phyloP scores from a whole-genome alignment of 2,888 invertebrate genomes.

The Ditula angustiorana region DNA sequence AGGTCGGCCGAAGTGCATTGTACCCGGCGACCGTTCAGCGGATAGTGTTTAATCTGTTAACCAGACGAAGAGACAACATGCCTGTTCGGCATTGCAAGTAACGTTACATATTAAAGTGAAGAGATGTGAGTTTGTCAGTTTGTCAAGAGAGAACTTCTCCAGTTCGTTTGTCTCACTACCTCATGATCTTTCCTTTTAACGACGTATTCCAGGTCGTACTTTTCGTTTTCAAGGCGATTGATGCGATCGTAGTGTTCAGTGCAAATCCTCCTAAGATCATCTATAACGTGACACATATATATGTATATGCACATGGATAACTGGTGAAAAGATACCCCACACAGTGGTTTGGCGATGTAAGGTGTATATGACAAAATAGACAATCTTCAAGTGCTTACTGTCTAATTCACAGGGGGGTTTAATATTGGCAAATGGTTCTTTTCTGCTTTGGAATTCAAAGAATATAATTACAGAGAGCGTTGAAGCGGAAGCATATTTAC shows the following conservation, averaged over 20 bases:
- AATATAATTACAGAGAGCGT: slow-evolving; percentile 3
- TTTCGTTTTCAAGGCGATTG: slow-evolving; percentile 94
- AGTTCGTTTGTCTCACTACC: slow-evolving; percentile 88
- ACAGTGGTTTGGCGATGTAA: slow-evolving; percentile 54
- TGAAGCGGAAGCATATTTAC: slow-evolving; percentile 79
- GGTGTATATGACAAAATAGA: slow-evolving; percentile 55
- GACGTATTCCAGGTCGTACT: slow-evolving; percentile 99
- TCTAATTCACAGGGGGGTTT: slow-evolving; percentile 7
- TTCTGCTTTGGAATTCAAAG: slow-evolving; percentile 14
- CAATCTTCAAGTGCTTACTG: slow-evolving; percentile 24
- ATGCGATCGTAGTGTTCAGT: slow-evolving; percentile 96
- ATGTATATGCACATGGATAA: slow-evolving; percentile 57
- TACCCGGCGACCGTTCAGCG: slow-evolving; percentile 60
- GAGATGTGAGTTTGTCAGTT: slow-evolving; percentile 78
- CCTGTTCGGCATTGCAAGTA: slow-evolving; percentile 73
- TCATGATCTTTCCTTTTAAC: slow-evolving; percentile 99
- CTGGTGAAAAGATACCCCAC: slow-evolving; percentile 32
- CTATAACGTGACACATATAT: slow-evolving; percentile 86
- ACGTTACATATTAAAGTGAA: slow-evolving; percentile 71
- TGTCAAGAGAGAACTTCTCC: slow-evolving; percentile 68
- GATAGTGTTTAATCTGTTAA: slow-evolving; percentile 66
- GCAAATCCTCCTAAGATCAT: slow-evolving; percentile 90
- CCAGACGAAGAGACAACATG: slow-evolving; percentile 77
- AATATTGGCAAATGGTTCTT: slow-evolving; percentile 13
- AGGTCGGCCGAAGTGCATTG: slow-evolving; percentile 53